Base-by-base conservation (phyloP, 2,888 invertebrate genomes). In the Microctonus hyperodae region DNA sequence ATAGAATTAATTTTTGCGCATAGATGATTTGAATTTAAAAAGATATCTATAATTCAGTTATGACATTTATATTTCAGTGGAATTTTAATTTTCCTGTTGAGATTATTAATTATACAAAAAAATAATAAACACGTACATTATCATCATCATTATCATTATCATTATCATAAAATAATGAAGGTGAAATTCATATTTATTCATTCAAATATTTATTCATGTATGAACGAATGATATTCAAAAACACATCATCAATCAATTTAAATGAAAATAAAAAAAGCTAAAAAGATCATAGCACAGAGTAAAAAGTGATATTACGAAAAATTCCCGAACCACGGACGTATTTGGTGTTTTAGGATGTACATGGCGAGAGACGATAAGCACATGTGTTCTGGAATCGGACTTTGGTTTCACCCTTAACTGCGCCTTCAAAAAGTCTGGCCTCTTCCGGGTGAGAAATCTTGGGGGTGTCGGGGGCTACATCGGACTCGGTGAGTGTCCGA, bases 381-480 rank as follows among this genome's bases (percentile, higher is more conserved):
- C 93, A 82, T 95, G 94, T 86, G 94, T 95, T 74, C 88, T 94
- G 85, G 92, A 93, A 84, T 94, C 94, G 79, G 94, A 94, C 86
- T 95, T 93, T 84, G 95, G 95, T 78, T 93, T 95, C 88, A 90
- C 90, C 84, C 89, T 95, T 84, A 94, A 94, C 88, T 95, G 95
- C 87, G 94, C 93, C 83, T 94, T 95, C 90, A 94, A 94, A 88
- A 95, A 95, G 86, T 92, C 94, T 75, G 92, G 94, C 77, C 89
- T 95, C 78, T 95, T 95, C 89, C 90, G 95, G 82, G 92, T 95
- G 79, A 88, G 95, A 86, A 95, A 95, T 86, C 90, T 95, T 79
- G 95, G 95, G 83, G 95, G 95, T 77, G 87, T 95, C 83, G 95
- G 95, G 87, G 93, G 94, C 81, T 94, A 93, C 87, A 91, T 94